These are phyloP conservation scores for Calidris pygmaea DNA, from an alignment of 2,113 vertebrate species.

Conservation along the genomic window DNA sequence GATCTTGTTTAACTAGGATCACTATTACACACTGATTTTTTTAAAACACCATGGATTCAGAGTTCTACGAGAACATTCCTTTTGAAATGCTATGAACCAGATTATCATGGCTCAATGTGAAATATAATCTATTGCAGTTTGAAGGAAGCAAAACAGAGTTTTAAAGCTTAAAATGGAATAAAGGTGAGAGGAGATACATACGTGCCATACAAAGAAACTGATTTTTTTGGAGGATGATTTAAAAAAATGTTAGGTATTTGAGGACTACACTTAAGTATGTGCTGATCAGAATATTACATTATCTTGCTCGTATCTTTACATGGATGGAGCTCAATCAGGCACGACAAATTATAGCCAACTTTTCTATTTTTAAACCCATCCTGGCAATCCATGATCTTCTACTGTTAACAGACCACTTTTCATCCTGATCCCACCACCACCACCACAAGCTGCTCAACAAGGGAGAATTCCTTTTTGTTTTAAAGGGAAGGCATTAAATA, in stretches of 20 bases:
- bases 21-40: background rate
- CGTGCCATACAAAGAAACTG: background rate
- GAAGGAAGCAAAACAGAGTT: conserved; percentile 10
- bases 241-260: background rate
- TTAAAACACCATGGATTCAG: background rate
- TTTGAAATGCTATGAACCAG: conserved; percentile 50
- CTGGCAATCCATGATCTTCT: background rate
- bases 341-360: background rate
- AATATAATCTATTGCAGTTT: conserved; percentile 13
- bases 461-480: background rate
- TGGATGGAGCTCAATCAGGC: background rate
- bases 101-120: conserved; percentile 37
- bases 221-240: conserved; percentile 19
- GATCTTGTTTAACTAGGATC: background rate
- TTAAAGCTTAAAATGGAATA: conserved; percentile 59
- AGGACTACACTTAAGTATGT: background rate
- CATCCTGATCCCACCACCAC: background rate
- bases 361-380: background rate
- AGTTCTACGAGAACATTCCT: conserved; percentile 18
- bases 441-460: background rate
- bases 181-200: conserved; percentile 26
- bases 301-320: background rate
- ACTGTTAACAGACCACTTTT: background rate
- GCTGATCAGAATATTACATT: background rate
- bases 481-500: background rate